Evolutionary conservation across 1,140 invertebrate species (phyloP).

Genomic region (Apis cerana): DNA sequence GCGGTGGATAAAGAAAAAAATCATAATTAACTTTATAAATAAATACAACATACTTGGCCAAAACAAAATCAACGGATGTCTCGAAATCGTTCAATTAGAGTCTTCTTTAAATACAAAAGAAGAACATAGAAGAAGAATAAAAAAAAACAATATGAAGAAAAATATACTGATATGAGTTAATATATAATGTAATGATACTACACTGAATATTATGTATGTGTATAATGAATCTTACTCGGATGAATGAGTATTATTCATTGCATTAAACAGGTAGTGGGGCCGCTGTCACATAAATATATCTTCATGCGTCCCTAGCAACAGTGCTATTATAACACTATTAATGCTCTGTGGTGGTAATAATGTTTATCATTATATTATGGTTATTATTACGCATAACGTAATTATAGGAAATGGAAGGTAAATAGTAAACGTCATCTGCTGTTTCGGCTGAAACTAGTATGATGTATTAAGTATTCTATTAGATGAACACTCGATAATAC

Average conservation of each 20-base stretch:
- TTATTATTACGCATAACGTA: constrained; percentile 69
- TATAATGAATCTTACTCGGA: constrained; percentile 64
- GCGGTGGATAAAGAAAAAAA: background rate
- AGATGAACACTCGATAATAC: constrained; percentile 51
- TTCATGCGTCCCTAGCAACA: constrained; percentile 67
- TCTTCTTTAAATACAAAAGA: background rate
- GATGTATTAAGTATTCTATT: constrained; percentile 62
- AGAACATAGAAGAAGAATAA: background rate
- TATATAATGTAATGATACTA: constrained; percentile 59
- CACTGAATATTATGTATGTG: constrained; percentile 57
- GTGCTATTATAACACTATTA: constrained; percentile 72
- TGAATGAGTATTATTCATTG: constrained; percentile 66
- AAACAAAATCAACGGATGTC: background rate
- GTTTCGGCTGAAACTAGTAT: constrained; percentile 62
- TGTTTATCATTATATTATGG: constrained; percentile 72
- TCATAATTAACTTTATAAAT: background rate
- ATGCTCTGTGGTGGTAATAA: constrained; percentile 74
- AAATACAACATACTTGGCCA: background rate
- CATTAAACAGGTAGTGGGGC: constrained; percentile 64
- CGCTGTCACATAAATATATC: constrained; percentile 64
- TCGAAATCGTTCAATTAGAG: background rate
- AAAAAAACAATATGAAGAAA: constrained; percentile 21
- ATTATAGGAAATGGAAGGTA: constrained; percentile 61
- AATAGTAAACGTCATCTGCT: constrained; percentile 54
- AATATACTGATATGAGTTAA: constrained; percentile 40